Conservation (phyloP, 2,797 vertebrate genomes). For the Nyctibius grandis region DNA sequence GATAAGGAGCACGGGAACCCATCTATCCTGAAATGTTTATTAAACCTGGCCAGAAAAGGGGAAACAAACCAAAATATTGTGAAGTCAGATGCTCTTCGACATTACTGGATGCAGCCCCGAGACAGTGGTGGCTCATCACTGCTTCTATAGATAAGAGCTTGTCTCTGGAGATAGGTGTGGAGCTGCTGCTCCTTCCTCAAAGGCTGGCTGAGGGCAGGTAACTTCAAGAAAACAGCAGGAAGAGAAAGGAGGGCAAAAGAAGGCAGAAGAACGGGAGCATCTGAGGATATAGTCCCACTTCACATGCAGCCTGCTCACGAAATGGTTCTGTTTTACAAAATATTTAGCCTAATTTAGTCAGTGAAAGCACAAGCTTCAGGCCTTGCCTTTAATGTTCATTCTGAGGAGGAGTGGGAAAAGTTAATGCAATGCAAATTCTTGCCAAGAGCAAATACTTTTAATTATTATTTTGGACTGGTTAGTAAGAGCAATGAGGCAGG, state of each 20-base stretch:
- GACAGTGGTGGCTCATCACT: background rate
- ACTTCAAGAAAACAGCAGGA: background rate
- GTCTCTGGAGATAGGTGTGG: accelerated
- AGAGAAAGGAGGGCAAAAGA: background rate
- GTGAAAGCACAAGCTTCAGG: conserved; percentile 26
- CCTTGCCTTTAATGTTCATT: conserved; percentile 15
- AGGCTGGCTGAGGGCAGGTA: background rate
- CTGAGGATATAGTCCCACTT: background rate
- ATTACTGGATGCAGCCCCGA: accelerated
- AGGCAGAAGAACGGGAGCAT: background rate
- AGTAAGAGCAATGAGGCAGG: conserved; percentile 17
- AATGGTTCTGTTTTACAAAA: background rate
- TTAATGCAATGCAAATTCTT: conserved; percentile 49
- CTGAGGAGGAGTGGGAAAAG: conserved; percentile 28
- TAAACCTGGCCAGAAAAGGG: background rate
- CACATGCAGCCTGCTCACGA: background rate
- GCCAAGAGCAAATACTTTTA: conserved; percentile 2
- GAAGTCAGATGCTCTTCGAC: background rate
- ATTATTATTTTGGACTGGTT: conserved; percentile 51
- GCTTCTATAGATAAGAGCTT: background rate
- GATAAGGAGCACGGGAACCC: background rate
- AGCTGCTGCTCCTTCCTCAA: background rate
- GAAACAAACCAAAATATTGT: background rate
- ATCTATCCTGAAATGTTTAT: background rate
- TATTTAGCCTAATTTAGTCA: background rate